Conservation (phyloP, 2,113 vertebrate species). For the Chloroceryle aenea region DNA sequence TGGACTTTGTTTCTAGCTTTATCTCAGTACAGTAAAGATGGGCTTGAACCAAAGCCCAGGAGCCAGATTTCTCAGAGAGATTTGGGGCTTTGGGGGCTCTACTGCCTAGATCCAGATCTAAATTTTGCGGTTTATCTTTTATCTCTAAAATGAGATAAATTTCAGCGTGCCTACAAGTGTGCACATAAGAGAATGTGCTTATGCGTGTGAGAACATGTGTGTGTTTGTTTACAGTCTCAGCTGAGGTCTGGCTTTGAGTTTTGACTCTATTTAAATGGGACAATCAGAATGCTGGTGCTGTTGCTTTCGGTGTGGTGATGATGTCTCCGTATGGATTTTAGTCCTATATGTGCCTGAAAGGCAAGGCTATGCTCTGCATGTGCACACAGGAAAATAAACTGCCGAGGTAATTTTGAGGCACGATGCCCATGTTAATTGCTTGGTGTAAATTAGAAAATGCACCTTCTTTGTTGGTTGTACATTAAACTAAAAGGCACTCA, state of each 20-base stretch:
- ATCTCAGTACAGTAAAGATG: neutral
- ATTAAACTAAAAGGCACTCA: neutral
- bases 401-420: neutral
- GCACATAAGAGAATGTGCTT: neutral
- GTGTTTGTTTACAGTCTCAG: neutral
- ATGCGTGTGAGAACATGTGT: neutral
- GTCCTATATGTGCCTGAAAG: neutral
- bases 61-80: neutral
- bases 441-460: neutral
- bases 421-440: rapidly evolving
- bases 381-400: neutral
- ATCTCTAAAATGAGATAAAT: neutral
- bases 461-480: neutral
- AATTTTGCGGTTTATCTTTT: neutral
- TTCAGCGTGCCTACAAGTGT: rapidly evolving
- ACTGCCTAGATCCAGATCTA: neutral
- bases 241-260: neutral
- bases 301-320: neutral
- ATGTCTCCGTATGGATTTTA: neutral
- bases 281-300: neutral
- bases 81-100: neutral
- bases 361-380: neutral
- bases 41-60: neutral
- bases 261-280: neutral
- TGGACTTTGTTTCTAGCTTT: slow-evolving; percentile 19